Evolutionary conservation across 2,797 vertebrate genomes (phyloP), one percentile per base, ranked within the genome.

Genomic region (Tolypeutes matacus): DNA sequence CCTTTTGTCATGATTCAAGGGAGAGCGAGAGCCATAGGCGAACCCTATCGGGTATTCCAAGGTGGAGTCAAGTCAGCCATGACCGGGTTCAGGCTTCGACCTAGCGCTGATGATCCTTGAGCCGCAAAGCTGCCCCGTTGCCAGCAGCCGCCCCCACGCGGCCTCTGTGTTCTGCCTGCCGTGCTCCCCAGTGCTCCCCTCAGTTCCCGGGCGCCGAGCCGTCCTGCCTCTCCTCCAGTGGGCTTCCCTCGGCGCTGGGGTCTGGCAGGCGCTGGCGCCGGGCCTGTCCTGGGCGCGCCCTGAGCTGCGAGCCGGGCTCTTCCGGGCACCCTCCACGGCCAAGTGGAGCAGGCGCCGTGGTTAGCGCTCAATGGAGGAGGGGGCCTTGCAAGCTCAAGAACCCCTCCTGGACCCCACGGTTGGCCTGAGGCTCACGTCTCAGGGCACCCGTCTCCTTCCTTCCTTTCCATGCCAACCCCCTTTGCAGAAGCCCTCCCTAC

Each of bases 1-100:
- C 98, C 98, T 98, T 98, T 98, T 98, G 97, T 98, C 98, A 98
- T 98, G 97, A 98, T 97, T 98, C 96, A 95, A 96, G 97, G 96
- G 97, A 97, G 95, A 97, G 78, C 77, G 42, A 94, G 88, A 97
- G 96, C 7, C 96, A 98, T 98, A 97, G 10, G 84, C 97, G 78
- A 98, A 97, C 95, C n/a, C 97, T 97, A 96, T 98, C 97, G 95
- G 95, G 97, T 91, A 96, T 83, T 97, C 97, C 64, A 80, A 98
- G 97, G 91, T 93, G 95, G 91, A 94, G 84, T 86, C 93, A 97
- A 98, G 97, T 97, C 97, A 98, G 97, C 98, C 98, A 88, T 98
- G 98, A 98, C 98, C 69, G 89, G 89, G 69, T 58, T 97, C 92
- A 83, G 93, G 89, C 97, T 96, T 96, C 42, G 53, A 96, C 20